Conservation (phyloP, 2,797 vertebrate genomes). For the Xerus rutilus region DNA sequence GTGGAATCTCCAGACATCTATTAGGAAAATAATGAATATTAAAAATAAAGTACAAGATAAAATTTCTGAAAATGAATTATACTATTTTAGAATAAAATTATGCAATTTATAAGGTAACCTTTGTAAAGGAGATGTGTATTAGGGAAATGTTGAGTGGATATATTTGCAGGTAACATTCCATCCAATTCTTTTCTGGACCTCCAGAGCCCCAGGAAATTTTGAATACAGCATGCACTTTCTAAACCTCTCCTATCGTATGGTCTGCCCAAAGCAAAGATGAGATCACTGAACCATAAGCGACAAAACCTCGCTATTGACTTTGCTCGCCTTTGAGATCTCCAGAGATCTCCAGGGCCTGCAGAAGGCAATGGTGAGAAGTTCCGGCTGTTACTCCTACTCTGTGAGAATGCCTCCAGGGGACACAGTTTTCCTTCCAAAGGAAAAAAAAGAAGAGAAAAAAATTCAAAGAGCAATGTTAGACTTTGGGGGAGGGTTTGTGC, state of each 20-base stretch:
- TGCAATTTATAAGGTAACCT: neutral
- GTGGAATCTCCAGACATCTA: neutral
- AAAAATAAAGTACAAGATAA: neutral
- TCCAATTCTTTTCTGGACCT: neutral
- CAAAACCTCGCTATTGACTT: neutral
- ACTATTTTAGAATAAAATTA: neutral
- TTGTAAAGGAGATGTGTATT: neutral
- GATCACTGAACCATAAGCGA: neutral
- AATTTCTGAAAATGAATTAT: neutral
- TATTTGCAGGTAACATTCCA: neutral
- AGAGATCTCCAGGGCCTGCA: neutral
- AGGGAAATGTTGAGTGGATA: neutral
- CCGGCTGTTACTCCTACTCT: neutral
- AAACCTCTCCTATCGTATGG: neutral
- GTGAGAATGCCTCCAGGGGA: conserved; percentile 44
- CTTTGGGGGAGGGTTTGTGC: neutral
- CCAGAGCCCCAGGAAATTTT: neutral
- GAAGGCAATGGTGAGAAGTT: neutral
- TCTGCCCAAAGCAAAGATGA: neutral
- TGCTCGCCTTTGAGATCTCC: neutral
- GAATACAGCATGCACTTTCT: neutral
- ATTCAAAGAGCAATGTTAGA: conserved; percentile 37
- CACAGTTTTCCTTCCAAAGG: neutral
- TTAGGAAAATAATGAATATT: neutral
- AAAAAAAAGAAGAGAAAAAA: neutral